A percentile compares a stretch with the other conserved stretches of the same genome.
phyloP scores from a whole-genome alignment of 2,888 invertebrate species.

The Isotomurus palustris region DNA sequence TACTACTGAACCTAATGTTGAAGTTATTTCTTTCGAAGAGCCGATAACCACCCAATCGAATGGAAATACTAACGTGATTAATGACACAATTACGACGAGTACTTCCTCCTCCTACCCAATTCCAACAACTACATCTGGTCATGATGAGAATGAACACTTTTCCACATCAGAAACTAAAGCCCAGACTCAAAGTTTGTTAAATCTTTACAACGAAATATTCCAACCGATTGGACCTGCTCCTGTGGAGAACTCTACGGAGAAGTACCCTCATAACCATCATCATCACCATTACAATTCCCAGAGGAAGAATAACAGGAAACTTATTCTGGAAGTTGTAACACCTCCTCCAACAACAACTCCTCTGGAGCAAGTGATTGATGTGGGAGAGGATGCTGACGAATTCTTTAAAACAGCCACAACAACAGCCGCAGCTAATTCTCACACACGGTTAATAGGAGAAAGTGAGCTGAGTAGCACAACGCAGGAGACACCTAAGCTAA shows the following conservation, averaged over 20 bases:
- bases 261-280: not conserved
- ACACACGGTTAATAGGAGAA: not conserved
- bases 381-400: no score
- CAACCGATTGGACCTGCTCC: not conserved
- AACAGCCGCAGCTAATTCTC: not conserved
- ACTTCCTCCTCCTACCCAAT: no score
- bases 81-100: no score
- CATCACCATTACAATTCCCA: not conserved
- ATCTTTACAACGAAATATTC: not conserved
- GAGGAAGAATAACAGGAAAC: not conserved
- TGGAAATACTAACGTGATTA: no score
- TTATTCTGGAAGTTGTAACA: not conserved
- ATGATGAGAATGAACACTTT: no score
- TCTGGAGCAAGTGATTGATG: no score
- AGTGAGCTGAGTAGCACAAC: not conserved
- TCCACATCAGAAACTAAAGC: no score
- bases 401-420: not conserved
- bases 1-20: no score
- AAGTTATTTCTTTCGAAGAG: no score
- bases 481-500: not conserved
- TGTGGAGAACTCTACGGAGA: not conserved
- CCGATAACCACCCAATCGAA: no score
- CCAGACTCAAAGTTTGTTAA: not conserved
- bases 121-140: no score
- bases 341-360: no score